These are phyloP conservation scores for Tanaodytes sp. DNA, from an alignment of 2,888 invertebrate species.

Conservation along the genomic window DNA sequence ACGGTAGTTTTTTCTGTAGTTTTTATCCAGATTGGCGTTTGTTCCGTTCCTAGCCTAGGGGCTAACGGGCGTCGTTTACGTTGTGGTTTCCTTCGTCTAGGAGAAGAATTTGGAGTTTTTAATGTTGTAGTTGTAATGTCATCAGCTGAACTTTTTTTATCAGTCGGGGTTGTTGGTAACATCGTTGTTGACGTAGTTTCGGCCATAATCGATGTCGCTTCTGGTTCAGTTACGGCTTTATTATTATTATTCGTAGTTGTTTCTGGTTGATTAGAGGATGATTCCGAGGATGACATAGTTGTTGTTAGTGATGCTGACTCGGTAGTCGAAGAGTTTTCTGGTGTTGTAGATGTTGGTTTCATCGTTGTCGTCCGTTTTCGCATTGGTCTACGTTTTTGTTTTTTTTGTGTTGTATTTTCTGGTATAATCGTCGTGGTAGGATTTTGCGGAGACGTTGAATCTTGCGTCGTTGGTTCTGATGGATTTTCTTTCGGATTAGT, in stretches of 20 bases:
- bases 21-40: constrained; percentile 50
- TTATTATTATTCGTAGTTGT: constrained; percentile 1
- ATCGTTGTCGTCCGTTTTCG: constrained; percentile 26
- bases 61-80: constrained; percentile 29
- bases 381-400: constrained; percentile 30
- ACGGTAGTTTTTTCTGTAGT: constrained; percentile 39
- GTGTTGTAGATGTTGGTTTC: constrained; percentile 25
- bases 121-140: constrained; percentile 3
- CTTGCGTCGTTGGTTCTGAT: neutral
- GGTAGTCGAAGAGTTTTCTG: constrained; percentile 11
- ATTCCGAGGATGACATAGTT: neutral
- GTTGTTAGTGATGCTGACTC: constrained; percentile 18
- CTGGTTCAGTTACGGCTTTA: neutral
- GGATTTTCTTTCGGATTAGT: neutral
- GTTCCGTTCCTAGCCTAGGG: constrained; percentile 16
- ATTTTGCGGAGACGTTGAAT: neutral
- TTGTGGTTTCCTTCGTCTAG: constrained; percentile 28
- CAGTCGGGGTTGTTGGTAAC: constrained; percentile 4
- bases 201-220: constrained; percentile 4
- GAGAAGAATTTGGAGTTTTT: constrained; percentile 13
- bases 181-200: constrained; percentile 3
- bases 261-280: constrained; percentile 2
- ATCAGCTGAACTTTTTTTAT: too few relatives aligned
- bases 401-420: constrained; percentile 15
- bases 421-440: constrained; percentile 1